Base-by-base conservation (phyloP, 2,888 invertebrate species). In the Volucella bombylans region DNA sequence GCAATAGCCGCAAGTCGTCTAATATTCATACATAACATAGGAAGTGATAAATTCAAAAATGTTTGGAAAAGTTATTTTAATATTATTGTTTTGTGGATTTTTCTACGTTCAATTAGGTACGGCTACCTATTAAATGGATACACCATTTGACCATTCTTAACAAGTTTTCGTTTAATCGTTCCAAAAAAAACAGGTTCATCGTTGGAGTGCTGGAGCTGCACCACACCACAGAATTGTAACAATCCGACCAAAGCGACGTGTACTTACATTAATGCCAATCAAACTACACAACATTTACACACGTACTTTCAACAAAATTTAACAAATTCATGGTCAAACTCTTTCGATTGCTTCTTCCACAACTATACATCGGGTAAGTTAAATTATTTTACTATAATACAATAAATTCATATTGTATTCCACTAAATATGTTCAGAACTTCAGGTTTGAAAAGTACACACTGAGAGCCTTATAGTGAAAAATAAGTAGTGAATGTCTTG, bases 101-200 rank as follows among this genome's bases (percentile, higher is more conserved):
- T 59, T 71, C 31, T 83, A 12, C n/a, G 55, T 76, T 8, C 80
- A 80, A 67, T 55, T 80, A 15, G 74, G 83, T 83, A 71, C 14
- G 31, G 38, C 43, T 31, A 43, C 8, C 6, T 31, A 31, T 31
- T 6, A 31, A 31, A 31, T 31, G 12, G 59, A 59, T 43, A 47
- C 11, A 39, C 39, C n/a, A 15, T 45, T 10, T 23, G 23, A 23
- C n/a, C n/a, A n/a, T 8, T 6, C n/a, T 14, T 1, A 15, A 52
- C 18, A 47, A 41, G 8, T 43, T 31, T 4, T 18, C 12, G 41
- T 14, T 55, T 11, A 6, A 50, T 31, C 43, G 1, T 23, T 49
- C 2, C 18, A 9, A 10, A 1, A 38, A 38, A 39, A 41, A 68
- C 52, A 85, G 85, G 64, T 52, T 47, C 71, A 4, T 57, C 85